These are phyloP conservation scores for Sarcophaga rosellei DNA, from an alignment of 2,888 invertebrate genomes.

Conservation along the genomic window DNA sequence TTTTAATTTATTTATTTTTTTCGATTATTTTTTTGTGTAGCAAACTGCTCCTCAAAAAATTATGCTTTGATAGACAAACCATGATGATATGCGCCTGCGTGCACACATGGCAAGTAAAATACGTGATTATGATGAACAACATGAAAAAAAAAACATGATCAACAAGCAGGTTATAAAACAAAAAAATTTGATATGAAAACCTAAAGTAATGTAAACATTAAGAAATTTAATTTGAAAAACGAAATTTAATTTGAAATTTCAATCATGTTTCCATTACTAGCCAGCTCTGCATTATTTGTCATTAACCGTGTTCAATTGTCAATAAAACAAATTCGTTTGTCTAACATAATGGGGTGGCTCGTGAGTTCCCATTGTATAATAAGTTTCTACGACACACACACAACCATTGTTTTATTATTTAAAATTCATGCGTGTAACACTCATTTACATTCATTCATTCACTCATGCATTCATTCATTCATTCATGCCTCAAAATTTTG, in stretches of 20 bases:
- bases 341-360: conserved; percentile 39
- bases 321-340: not conserved
- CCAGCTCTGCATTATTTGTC: conserved; percentile 9
- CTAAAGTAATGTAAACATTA: not conserved
- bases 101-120: not conserved
- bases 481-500: not conserved
- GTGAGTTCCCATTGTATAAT: conserved; percentile 60
- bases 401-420: conserved; percentile 35
- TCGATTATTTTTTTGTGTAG: not conserved
- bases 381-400: not conserved
- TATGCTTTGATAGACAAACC: conserved; percentile 24
- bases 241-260: not conserved
- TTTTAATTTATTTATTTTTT: not conserved
- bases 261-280: not conserved
- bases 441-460: conserved; percentile 22
- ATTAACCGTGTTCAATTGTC: not conserved
- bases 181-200: not conserved
- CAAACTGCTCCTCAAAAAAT: conserved; percentile 56
- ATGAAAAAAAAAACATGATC: not conserved
- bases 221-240: not conserved
- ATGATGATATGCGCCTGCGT: conserved; percentile 39
- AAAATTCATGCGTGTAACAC: conserved; percentile 62
- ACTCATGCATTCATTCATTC: not conserved
- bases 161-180: not conserved
- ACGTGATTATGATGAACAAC: not conserved